phyloP scores from a whole-genome alignment of 2,888 invertebrate genomes.

The Adela reaumurella region DNA sequence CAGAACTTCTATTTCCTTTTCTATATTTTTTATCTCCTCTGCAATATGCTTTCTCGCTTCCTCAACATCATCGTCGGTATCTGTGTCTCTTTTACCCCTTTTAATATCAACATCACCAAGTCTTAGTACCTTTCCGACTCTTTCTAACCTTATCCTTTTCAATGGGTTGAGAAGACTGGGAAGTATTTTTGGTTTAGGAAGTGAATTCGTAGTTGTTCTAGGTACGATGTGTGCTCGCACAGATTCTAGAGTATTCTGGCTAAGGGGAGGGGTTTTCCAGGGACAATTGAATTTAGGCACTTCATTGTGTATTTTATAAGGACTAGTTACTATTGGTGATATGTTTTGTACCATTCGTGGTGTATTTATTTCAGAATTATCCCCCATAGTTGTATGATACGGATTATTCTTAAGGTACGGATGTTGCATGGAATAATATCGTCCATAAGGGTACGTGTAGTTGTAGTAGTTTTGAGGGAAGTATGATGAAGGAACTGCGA shows the following conservation, averaged over 20 bases:
- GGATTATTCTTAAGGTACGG: too few relatives aligned
- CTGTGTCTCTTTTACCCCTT: conserved; percentile 8
- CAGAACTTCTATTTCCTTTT: conserved; percentile 11
- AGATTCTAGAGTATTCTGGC: conserved; percentile 27
- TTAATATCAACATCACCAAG: conserved; percentile 30
- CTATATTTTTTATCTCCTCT: conserved; percentile 5
- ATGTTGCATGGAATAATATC: too few relatives aligned
- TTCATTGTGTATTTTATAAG: neutral
- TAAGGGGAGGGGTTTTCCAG: conserved; percentile 34
- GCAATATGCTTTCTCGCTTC: conserved; percentile 9
- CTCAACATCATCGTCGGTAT: conserved; percentile 5
- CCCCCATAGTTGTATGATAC: too few relatives aligned
- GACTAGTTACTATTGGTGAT: too few relatives aligned
- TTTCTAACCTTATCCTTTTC: conserved; percentile 32
- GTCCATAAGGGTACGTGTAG: too few relatives aligned
- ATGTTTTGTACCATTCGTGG: too few relatives aligned
- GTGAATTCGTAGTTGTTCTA: neutral
- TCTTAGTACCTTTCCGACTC: conserved; percentile 29
- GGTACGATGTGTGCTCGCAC: conserved; percentile 23
- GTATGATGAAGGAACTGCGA: too few relatives aligned
- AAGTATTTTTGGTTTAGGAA: conserved; percentile 16
- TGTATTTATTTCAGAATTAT: too few relatives aligned
- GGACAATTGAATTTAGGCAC: conserved; percentile 12
- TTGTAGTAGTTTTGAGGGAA: too few relatives aligned
- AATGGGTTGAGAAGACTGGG: conserved; percentile 22